Evolutionary conservation across 2,888 invertebrate genomes (phyloP), one percentile per base, ranked within the genome.

Genomic region (Drosophila affinis): DNA sequence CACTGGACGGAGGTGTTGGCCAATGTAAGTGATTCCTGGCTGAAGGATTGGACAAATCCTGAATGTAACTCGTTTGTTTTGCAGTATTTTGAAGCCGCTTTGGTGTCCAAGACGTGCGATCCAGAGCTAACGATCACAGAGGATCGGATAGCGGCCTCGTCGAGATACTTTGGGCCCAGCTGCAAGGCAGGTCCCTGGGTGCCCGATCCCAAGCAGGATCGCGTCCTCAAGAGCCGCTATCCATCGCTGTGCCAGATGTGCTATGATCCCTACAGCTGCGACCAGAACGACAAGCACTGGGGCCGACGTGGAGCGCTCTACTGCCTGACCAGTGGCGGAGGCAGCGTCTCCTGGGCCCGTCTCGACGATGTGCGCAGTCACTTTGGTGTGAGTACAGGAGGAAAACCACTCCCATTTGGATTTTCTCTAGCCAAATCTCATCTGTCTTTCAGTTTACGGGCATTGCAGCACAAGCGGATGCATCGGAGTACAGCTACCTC

Each of bases 131-230:
- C 96, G 0, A 90, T 96, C n/a, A 93, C 94, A 0, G 97, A 97
- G 91, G 96, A 98, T 89, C 94, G 95, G 45, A 93, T 98, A 18
- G 94, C 94, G 67, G 94, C 96, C 0, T 93, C 96, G 0, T 94
- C 96, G 0, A 93, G 93, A 53, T 97, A 94, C 93, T 98, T 98
- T 91, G 94, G 94, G 4, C 93, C 94, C 18, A 96, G 97, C 29
- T 98, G 98, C 90, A 96, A 97, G 77, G 96, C 98, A 0, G 98
- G 98, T 0, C 94, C 95, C 0, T 97, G 97, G 97, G 94, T 96
- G 0, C 93, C 94, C 0, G 95, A 97, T 89, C 90, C 92, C 0
- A 78, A 90, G 0, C 92, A 95, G 32, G 96, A 97, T 81, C 90
- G 91, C 3, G 90, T 94, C 79, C 92, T 97, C 0, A 97, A 95